Base-by-base conservation (phyloP, 2,797 vertebrate genomes). In the Orientallactaga sibirica region DNA sequence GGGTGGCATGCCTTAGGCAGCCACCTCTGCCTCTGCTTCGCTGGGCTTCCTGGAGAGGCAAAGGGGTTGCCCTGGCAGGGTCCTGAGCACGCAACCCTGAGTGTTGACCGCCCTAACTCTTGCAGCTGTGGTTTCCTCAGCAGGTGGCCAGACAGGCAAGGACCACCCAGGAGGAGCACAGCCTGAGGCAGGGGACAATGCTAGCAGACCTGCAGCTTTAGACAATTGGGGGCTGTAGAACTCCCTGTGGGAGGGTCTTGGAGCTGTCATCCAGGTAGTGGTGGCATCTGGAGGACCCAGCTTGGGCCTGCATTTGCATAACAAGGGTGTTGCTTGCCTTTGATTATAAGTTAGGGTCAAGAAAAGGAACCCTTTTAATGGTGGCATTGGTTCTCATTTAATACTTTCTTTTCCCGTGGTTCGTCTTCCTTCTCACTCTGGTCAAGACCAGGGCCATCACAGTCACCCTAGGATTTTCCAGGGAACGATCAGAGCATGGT, bases 301-400 rank as follows among this genome's bases (percentile, higher is more conserved):
- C 27, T 71, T 82, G 64, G 55, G 92, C 61, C 55, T 88, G 25
- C 24, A 8, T 70, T 76, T 88, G 64, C 62, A 18, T 82, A 76
- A 43, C 24, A 25, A 81, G 52, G 12, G 15, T 1, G 3, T 43
- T 58, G 33, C 10, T 94, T 80, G 79, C 70, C 87, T 83, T 81
- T 64, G 79, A 76, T 33, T 22, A 11, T 74, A 66, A 66, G 43
- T 85, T 62, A 37, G 20, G 80, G 55, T 75, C 80, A 74, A 58
- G 74, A 83, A 71, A 94, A 82, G 68, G 1, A 67, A 86, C 9
- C 24, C 25, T 55, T 84, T 48, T 58, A 29, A 88, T 92, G 78
- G 33, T 37, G n/a, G n/a, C 27, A 5, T 83, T 94, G 81, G 52
- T 91, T 85, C 24, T 86, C 29, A 5, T 55, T 77, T 90, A 94